Conservation (phyloP, 2,797 vertebrate genomes). For the Hippoglossus hippoglossus region DNA sequence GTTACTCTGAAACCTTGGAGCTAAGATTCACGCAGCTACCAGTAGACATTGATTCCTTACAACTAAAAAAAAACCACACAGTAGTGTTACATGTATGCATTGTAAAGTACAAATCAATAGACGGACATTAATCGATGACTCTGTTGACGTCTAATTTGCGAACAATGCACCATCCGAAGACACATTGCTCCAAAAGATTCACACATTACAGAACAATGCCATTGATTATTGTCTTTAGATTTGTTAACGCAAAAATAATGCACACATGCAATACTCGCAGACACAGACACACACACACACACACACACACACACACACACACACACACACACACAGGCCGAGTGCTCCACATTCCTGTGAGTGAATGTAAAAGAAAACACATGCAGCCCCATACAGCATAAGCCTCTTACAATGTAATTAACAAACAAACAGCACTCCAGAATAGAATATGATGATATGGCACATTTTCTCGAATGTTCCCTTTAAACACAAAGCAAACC, state of each 20-base stretch:
- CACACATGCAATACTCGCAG: constrained; percentile 6
- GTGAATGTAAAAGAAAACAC: constrained; percentile 42
- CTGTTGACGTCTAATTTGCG: constrained; percentile 34
- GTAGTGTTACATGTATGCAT: neutral
- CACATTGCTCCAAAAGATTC: constrained; percentile 1
- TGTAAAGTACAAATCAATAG: constrained; percentile 34
- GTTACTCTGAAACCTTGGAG: neutral
- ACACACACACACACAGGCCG: neutral
- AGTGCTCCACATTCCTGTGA: constrained; percentile 3
- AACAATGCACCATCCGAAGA: constrained; percentile 34
- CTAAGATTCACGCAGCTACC: constrained; percentile 7
- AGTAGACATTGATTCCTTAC: neutral
- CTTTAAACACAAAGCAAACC: constrained; percentile 15
- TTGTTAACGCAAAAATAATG: constrained; percentile 11
- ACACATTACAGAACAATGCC: neutral
- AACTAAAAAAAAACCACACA: no score
- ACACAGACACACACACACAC: neutral
- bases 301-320: neutral
- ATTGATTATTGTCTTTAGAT: constrained; percentile 41
- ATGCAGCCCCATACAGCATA: constrained; percentile 13
- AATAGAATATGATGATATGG: constrained; percentile 49
- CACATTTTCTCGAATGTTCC: constrained; percentile 37
- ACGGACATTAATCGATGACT: constrained; percentile 20
- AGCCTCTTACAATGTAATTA: constrained; percentile 62
- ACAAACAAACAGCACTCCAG: constrained; percentile 35